A percentile compares a stretch with the other conserved stretches of the same genome.
Conservation (phyloP, 35 echinoderm and acorn worm genomes). For the Hemicentrotus pulcherrimus region DNA sequence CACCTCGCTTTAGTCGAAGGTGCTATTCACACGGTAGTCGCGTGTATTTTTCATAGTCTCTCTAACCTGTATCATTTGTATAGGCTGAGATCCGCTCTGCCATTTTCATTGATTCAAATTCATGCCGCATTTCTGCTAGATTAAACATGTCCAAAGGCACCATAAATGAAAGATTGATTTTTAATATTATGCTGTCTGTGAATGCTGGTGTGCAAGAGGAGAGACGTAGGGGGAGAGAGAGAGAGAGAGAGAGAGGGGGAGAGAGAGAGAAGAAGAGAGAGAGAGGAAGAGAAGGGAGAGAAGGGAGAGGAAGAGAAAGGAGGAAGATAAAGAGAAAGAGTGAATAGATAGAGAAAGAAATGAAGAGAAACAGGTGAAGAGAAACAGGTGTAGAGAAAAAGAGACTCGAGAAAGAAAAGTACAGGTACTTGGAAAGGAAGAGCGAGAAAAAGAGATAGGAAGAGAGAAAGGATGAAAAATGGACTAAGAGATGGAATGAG, state of each 20-base stretch:
- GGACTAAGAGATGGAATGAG: neutral
- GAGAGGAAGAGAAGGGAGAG: neutral
- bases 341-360: neutral
- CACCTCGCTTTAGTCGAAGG: neutral
- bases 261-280: neutral
- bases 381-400: neutral
- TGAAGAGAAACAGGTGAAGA: neutral
- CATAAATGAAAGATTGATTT: slow-evolving; percentile 20
- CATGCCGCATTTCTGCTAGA: slow-evolving; percentile 16
- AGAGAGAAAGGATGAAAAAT: neutral
- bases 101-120: slow-evolving; percentile 5
- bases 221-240: neutral
- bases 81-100: neutral
- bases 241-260: neutral
- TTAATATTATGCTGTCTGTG: slow-evolving; percentile 2
- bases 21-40: neutral
- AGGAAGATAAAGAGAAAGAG: neutral
- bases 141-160: slow-evolving; percentile 10
- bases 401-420: neutral
- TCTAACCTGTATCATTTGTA: neutral
- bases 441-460: neutral
- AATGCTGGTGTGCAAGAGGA: neutral
- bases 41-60: neutral
- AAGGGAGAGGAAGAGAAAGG: neutral
- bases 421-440: neutral